Conservation (phyloP, 2,888 invertebrate genomes). For the Orthosia gracilis region DNA sequence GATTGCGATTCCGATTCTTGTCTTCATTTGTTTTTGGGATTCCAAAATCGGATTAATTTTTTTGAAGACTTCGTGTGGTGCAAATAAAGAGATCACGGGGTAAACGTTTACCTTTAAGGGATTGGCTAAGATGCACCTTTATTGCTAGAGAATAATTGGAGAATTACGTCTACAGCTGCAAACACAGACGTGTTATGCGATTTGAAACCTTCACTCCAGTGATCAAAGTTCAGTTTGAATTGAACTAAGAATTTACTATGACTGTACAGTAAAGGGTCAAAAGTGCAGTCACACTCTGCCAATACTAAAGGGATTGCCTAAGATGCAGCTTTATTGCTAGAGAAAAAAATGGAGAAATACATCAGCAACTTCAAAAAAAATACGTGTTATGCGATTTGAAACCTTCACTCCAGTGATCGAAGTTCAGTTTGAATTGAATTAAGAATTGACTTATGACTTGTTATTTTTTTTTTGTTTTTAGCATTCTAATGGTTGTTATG, state of each 20-base stretch:
- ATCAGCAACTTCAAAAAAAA: too few relatives aligned
- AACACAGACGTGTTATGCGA: neutral
- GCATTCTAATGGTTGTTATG: neutral
- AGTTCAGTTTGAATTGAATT: conserved; percentile 1
- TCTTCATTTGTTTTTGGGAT: too few relatives aligned
- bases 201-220: neutral
- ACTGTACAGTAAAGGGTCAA: too few relatives aligned
- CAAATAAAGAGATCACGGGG: conserved; percentile 44
- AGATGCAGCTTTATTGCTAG: neutral
- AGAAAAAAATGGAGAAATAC: too few relatives aligned
- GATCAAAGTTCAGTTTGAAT: neutral
- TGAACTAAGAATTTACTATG: neutral
- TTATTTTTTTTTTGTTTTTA: neutral
- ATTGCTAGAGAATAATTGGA: neutral
- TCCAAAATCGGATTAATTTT: too few relatives aligned
- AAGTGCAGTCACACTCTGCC: too few relatives aligned
- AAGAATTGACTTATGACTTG: neutral
- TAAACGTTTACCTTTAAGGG: conserved; percentile 4
- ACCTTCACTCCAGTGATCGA: neutral
- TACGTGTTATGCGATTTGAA: too few relatives aligned
- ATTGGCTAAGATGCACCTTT: neutral
- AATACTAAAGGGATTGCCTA: neutral
- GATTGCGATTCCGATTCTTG: too few relatives aligned
- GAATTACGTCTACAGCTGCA: neutral
- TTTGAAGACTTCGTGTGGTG: conserved; percentile 38